Evolutionary conservation across 2,113 vertebrate genomes (phyloP).

Genomic region (Pholis gunnellus): DNA sequence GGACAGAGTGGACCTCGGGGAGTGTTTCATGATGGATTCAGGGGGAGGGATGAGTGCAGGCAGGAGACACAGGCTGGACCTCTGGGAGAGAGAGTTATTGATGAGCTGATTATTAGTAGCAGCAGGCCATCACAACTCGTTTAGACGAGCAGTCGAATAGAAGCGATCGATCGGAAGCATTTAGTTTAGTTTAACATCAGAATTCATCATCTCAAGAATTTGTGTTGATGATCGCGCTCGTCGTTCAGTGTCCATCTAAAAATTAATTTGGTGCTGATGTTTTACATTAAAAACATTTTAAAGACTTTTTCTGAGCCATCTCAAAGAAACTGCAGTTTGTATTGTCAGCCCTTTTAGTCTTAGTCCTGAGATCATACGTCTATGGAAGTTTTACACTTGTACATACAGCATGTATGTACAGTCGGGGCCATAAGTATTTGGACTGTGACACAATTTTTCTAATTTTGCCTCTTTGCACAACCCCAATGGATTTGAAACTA

Average conservation of each 20-base stretch:
- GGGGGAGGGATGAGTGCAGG: not conserved
- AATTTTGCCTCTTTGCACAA: too few relatives aligned
- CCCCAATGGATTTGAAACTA: too few relatives aligned
- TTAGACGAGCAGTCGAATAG: slow-evolving; percentile 2
- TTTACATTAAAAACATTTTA: too few relatives aligned
- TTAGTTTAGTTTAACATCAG: not conserved
- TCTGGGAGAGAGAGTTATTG: slow-evolving; percentile 51
- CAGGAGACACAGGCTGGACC: not conserved
- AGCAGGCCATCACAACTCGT: slow-evolving; percentile 45
- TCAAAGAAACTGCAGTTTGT: too few relatives aligned
- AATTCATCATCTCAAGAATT: not conserved
- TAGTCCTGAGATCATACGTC: not conserved
- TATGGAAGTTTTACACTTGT: not conserved
- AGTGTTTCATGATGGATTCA: slow-evolving; percentile 11
- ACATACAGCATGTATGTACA: not conserved
- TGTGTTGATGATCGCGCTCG: not conserved
- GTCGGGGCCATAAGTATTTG: too few relatives aligned
- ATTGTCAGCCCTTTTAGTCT: not conserved
- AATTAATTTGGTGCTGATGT: not conserved
- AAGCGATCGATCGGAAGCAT: not conserved
- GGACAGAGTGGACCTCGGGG: slow-evolving; percentile 43
- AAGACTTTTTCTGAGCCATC: not conserved
- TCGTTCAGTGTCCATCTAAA: not conserved
- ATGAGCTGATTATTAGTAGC: slow-evolving; percentile 61
- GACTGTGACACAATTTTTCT: too few relatives aligned